phyloP scores from a whole-genome alignment of 1,140 invertebrate genomes.

The Xylocopa sonorina region DNA sequence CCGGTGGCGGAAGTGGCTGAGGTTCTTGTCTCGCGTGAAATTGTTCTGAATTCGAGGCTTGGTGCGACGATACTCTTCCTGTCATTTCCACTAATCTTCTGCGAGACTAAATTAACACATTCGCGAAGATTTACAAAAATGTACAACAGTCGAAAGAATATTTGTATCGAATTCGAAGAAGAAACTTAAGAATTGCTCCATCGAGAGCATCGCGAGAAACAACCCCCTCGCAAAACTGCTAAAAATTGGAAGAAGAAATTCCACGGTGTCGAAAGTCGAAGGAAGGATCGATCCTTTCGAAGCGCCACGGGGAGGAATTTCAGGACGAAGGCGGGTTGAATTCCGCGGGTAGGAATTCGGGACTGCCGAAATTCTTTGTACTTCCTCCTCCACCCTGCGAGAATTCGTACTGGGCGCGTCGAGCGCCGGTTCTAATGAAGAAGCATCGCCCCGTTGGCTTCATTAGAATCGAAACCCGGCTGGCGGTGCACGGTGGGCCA shows the following conservation, averaged over 20 bases:
- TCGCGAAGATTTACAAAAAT: too few species aligned
- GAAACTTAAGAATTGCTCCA: too few species aligned
- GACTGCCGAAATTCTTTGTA: conserved; percentile 11
- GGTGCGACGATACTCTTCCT: not conserved
- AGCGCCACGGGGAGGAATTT: not conserved
- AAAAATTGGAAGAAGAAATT: conserved; percentile 21
- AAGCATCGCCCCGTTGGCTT: conserved; percentile 26
- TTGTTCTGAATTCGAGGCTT: not conserved
- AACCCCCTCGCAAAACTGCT: too few species aligned
- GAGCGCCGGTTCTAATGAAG: conserved; percentile 24
- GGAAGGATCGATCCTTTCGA: not conserved
- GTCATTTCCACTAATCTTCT: too few species aligned
- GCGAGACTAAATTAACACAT: too few species aligned
- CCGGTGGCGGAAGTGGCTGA: too few species aligned
- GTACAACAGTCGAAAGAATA: too few species aligned
- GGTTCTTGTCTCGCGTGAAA: not conserved
- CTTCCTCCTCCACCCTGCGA: not conserved
- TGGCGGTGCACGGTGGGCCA: too few species aligned
- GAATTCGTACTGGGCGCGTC: conserved; percentile 14
- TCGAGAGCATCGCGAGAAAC: too few species aligned
- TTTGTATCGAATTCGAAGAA: too few species aligned
- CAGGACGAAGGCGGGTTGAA: not conserved
- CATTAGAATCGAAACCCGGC: conserved; percentile 26
- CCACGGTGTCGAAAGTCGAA: not conserved
- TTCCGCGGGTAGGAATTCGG: conserved; percentile 22